Conservation (phyloP, 2,888 invertebrate genomes). For the Synanthedon tipuliformis region DNA sequence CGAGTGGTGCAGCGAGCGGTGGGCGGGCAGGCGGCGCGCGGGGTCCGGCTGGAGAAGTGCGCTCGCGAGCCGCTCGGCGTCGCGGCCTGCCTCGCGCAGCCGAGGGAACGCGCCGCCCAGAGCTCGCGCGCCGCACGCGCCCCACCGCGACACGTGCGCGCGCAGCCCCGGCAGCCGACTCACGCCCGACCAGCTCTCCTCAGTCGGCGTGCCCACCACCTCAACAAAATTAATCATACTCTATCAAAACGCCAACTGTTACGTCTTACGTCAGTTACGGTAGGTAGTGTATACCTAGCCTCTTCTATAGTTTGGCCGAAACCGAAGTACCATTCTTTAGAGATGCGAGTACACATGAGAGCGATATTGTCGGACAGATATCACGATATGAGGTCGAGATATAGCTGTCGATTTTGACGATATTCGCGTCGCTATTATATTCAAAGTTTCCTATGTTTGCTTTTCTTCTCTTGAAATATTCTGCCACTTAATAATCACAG, state of each 20-base stretch:
- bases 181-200: constrained; percentile 94
- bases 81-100: constrained; percentile 85
- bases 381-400: too few species aligned
- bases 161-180: constrained; percentile 88
- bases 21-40: constrained; percentile 85
- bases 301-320: too few species aligned
- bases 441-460: too few species aligned
- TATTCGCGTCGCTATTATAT: too few species aligned
- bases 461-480: too few species aligned
- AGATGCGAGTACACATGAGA: too few species aligned
- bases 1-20: constrained; percentile 85
- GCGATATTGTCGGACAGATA: too few species aligned
- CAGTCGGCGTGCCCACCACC: constrained; percentile 94
- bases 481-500: too few species aligned
- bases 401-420: too few species aligned
- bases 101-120: constrained; percentile 90
- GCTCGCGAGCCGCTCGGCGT: constrained; percentile 90
- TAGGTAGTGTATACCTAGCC: neutral
- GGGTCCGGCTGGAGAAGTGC: constrained; percentile 90
- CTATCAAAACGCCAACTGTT: constrained; percentile 4
- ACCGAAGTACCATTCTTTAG: too few species aligned
- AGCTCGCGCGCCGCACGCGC: constrained; percentile 79
- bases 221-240: constrained; percentile 25
- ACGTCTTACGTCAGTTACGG: neutral
- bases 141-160: constrained; percentile 71